Base-by-base conservation (phyloP, 1,140 invertebrate genomes). In the Eurosta solidaginis region DNA sequence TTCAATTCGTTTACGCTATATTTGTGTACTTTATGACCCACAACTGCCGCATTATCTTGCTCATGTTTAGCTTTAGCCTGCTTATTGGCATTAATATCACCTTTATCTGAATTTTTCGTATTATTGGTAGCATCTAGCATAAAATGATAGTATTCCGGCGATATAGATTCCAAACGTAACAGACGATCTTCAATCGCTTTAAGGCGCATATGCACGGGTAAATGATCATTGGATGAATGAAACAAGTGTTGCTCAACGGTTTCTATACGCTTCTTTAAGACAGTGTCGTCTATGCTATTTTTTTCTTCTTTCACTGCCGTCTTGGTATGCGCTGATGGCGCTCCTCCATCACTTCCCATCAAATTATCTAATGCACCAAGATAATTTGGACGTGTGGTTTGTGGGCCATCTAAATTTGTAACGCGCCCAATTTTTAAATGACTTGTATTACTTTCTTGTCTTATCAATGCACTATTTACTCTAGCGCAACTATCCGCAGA, bases 81-180 rank as follows among this genome's bases (percentile, higher is more conserved):
- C n/a, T n/a, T n/a, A n/a, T n/a, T n/a, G n/a, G n/a, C n/a, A n/a
- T n/a, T n/a, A n/a, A n/a, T n/a, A n/a, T n/a, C n/a, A n/a, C n/a
- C n/a, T n/a, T n/a, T n/a, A n/a, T n/a, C n/a, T n/a, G n/a, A n/a
- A n/a, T n/a, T n/a, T n/a, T n/a, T n/a, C n/a, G n/a, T n/a, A n/a
- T n/a, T n/a, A n/a, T n/a, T n/a, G n/a, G n/a, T n/a, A n/a, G n/a
- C n/a, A n/a, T n/a, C n/a, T 89, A 92, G 92, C 89, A 89, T 91
- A 88, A 92, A 91, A 54, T 90, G 88, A 77, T 90, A 90, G 81
- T 94, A 94, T 85, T 94, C 93, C 0, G 93, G 93, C 22, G 93
- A 94, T 80, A 92, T 83, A 25, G 92, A 90, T 88, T 94, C 93
- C 25, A 94, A 85, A 80, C 90, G 88, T 40, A 93, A 83, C 79